A percentile compares a stretch with the other conserved stretches of the same genome.
Conservation (phyloP, 2,113 vertebrate species). For the Etia nguti region DNA sequence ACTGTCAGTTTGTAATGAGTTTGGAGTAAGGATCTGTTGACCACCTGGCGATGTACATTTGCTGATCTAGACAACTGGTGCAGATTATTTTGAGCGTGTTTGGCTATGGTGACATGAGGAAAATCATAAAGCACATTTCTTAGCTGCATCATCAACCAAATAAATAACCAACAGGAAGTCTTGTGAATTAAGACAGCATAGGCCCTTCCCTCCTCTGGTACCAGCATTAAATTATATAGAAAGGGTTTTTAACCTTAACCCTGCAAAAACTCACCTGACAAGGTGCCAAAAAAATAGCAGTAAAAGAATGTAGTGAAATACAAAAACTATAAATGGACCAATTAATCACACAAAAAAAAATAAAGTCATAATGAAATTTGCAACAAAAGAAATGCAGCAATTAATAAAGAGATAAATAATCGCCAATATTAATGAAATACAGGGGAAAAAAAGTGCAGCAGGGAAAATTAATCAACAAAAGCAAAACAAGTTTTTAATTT, state of each 20-base stretch:
- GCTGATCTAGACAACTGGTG: neutral
- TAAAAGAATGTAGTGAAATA: neutral
- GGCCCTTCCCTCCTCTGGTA: neutral
- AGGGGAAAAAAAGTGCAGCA: rapidly evolving
- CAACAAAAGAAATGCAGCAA: neutral
- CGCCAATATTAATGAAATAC: neutral
- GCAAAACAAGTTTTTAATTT: neutral
- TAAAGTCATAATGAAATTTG: neutral
- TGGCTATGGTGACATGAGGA: neutral
- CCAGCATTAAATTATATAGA: neutral
- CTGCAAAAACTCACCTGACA: neutral
- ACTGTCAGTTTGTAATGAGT: neutral
- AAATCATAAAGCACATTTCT: neutral
- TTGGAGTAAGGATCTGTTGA: neutral
- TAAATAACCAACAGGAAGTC: neutral
- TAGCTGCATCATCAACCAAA: neutral
- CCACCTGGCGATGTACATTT: neutral
- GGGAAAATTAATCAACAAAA: neutral
- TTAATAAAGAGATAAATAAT: neutral
- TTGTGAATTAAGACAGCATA: neutral
- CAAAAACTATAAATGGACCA: neutral
- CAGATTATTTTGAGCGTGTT: neutral
- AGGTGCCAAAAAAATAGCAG: neutral
- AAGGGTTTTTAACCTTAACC: neutral
- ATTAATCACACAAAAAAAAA: neutral